These are phyloP conservation scores for Ovis canadensis DNA, from an alignment of 2,113 vertebrate species.

Conservation along the genomic window DNA sequence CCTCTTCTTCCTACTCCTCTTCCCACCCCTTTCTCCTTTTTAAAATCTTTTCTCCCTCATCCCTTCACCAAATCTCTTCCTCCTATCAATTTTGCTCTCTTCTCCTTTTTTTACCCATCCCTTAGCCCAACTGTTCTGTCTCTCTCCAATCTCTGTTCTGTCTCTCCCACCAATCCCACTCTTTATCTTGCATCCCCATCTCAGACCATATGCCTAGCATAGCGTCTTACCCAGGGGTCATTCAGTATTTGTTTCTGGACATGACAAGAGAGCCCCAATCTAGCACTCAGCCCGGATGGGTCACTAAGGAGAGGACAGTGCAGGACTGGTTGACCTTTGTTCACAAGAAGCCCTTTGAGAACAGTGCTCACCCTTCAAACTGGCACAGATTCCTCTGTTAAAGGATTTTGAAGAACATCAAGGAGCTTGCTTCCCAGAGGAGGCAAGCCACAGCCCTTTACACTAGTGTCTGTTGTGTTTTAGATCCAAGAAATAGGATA, in stretches of 20 bases:
- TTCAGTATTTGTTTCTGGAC: background rate
- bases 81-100: no score
- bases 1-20: no score
- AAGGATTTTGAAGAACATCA: fast-evolving
- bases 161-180: background rate
- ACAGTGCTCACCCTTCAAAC: fast-evolving
- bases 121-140: background rate
- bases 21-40: background rate
- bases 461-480: background rate
- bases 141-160: background rate
- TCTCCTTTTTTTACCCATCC: background rate
- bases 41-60: background rate
- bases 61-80: background rate
- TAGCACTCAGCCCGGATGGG: fast-evolving
- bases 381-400: background rate
- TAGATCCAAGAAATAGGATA: background rate
- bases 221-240: background rate
- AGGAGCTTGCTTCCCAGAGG: background rate
- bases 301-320: fast-evolving
- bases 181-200: no score
- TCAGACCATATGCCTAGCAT: background rate
- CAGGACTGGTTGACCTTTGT: background rate
- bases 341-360: background rate
- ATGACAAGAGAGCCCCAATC: background rate
- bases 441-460: background rate